These are phyloP conservation scores for Tribolium madens DNA, from an alignment of 1,140 invertebrate genomes.

Conservation along the genomic window DNA sequence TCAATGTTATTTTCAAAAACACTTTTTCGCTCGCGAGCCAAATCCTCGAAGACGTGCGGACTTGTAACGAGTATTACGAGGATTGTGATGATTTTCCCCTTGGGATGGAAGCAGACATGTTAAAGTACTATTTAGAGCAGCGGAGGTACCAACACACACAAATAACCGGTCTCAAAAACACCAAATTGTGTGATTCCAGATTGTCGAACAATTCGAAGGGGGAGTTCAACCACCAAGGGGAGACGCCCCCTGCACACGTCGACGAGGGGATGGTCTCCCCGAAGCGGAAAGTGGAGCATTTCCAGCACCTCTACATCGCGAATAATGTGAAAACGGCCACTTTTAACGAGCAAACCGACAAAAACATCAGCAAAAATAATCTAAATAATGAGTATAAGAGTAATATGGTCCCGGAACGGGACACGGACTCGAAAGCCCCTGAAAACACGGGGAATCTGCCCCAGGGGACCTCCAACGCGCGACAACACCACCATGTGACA, in stretches of 20 bases:
- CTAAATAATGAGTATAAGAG: conserved; percentile 60
- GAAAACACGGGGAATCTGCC: conserved; percentile 59
- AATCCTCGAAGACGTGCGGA: conserved; percentile 68
- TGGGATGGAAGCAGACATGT: conserved; percentile 61
- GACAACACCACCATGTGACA: conserved; percentile 73
- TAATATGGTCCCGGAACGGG: conserved; percentile 72
- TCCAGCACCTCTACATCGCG: conserved; percentile 63
- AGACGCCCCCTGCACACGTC: conserved; percentile 62
- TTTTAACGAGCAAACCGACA: conserved; percentile 65
- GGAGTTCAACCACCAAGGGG: conserved; percentile 61
- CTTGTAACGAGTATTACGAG: conserved; percentile 56
- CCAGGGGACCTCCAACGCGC: conserved; percentile 61
- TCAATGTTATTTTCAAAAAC: conserved; percentile 75
- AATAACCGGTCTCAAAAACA: no score
- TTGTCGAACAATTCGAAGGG: conserved; percentile 65
- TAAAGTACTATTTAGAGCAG: conserved; percentile 53
- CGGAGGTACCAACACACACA: conserved; percentile 54
- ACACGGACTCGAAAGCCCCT: conserved; percentile 67
- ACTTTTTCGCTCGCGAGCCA: conserved; percentile 73
- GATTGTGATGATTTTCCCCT: conserved; percentile 63
- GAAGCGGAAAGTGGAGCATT: conserved; percentile 63
- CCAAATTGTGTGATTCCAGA: conserved; percentile 54
- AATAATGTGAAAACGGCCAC: conserved; percentile 65
- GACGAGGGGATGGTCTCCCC: conserved; percentile 63
- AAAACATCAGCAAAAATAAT: conserved; percentile 65